These are phyloP conservation scores for Eleginops maclovinus DNA, from an alignment of 2,113 vertebrate genomes.

Conservation along the genomic window DNA sequence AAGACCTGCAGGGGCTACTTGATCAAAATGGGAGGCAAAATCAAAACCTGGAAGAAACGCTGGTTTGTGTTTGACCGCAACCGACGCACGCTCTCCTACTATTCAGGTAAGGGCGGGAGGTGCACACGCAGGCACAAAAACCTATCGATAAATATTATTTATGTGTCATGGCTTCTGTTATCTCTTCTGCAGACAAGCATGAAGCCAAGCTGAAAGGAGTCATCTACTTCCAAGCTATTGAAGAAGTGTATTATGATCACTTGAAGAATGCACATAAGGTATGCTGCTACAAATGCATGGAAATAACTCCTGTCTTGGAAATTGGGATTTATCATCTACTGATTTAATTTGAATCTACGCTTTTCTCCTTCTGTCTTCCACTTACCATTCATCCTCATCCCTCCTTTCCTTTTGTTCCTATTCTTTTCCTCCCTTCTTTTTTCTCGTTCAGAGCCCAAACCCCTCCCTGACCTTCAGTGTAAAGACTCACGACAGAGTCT, in stretches of 20 bases:
- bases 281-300: background rate
- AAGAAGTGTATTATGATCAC: conserved; percentile 98
- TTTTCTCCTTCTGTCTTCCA: too few relatives aligned
- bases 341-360: background rate
- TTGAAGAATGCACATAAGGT: conserved; percentile 99
- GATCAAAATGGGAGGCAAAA: conserved; percentile 98
- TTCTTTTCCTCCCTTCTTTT: background rate
- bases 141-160: background rate
- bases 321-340: background rate
- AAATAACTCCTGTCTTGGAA: background rate
- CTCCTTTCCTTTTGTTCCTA: too few relatives aligned
- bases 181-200: conserved; percentile 90
- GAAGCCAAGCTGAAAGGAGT: conserved; percentile 98
- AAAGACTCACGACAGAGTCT: conserved; percentile 96
- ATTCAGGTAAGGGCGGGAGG: conserved; percentile 84
- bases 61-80: conserved; percentile 98
- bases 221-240: conserved; percentile 99
- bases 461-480: conserved; percentile 95
- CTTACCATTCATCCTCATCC: background rate
- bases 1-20: conserved; percentile 97
- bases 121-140: background rate
- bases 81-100: conserved; percentile 94
- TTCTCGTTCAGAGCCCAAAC: conserved; percentile 90
- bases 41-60: conserved; percentile 97
- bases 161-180: background rate